Conservation (phyloP, 1,140 invertebrate species). For the Drosophila lacertosa region DNA sequence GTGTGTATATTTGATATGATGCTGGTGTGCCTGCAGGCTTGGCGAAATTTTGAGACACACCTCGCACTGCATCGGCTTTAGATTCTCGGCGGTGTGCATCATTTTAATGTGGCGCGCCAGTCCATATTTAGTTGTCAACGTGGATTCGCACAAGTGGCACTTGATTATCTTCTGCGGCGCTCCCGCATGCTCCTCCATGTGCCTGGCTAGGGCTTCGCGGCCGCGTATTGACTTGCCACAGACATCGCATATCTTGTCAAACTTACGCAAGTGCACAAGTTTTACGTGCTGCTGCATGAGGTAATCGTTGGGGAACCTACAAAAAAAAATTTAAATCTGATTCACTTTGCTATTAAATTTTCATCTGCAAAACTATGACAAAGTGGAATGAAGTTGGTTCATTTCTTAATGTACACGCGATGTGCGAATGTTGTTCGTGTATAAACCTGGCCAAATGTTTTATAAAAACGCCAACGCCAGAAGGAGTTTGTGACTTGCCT, state of each 20-base stretch:
- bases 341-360: no score
- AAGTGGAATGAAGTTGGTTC: no score
- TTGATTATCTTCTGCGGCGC: constrained; percentile 45
- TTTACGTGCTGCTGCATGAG: constrained; percentile 72
- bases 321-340: background rate
- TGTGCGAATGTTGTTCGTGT: no score
- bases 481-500: no score
- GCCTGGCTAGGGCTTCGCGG: constrained; percentile 54
- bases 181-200: constrained; percentile 70
- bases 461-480: no score
- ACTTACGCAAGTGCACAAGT: constrained; percentile 65
- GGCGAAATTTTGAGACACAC: constrained; percentile 71
- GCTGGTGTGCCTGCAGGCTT: constrained; percentile 61
- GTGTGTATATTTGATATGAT: constrained; percentile 69
- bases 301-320: constrained; percentile 64
- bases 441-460: no score
- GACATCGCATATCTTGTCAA: constrained; percentile 77
- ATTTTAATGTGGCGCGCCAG: constrained; percentile 72
- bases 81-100: constrained; percentile 69
- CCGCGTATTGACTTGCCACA: constrained; percentile 73
- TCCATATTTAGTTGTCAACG: constrained; percentile 69
- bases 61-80: constrained; percentile 63
- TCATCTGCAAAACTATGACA: no score
- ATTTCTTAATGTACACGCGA: no score
- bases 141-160: constrained; percentile 68